Percentiles rank a stretch among this genome's conserved stretches.
phyloP scores from a whole-genome alignment of 30 jellyfish, hydroid and myxozoan species.

The Haliclystus octoradiatus region DNA sequence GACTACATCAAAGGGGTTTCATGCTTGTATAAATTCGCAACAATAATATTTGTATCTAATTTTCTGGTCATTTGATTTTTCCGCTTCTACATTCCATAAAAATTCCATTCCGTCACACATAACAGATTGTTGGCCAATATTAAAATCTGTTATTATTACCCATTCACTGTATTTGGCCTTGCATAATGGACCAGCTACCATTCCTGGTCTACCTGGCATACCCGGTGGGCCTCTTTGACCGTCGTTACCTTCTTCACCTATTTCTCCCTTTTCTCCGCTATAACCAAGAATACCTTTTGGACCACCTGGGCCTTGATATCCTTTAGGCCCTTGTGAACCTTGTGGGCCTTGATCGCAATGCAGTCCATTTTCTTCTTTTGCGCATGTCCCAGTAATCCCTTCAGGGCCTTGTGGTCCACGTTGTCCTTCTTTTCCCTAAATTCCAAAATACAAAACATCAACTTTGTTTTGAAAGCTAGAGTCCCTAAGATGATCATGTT shows the following conservation, averaged over 20 bases:
- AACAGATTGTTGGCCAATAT: conserved; percentile 39
- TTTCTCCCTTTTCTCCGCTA: conserved; percentile 23
- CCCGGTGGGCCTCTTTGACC: conserved; percentile 60
- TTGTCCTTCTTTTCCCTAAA: conserved; percentile 37
- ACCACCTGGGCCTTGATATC: conserved; percentile 15
- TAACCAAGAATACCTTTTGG: conserved; percentile 15
- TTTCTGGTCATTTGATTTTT: conserved; percentile 12
- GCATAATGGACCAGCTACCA: conserved; percentile 49
- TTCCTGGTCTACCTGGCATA: conserved; percentile 56
- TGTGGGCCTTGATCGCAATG: conserved; percentile 32
- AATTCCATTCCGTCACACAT: conserved; percentile 59
- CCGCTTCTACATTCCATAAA: conserved; percentile 55
- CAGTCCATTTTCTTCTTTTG: conserved; percentile 7
- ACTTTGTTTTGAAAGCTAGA: neutral
- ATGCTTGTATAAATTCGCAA: conserved; percentile 41
- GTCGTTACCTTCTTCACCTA: conserved; percentile 26
- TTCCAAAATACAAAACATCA: neutral
- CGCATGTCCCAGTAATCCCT: conserved; percentile 22
- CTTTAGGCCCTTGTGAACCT: conserved; percentile 55
- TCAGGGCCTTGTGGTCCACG: conserved; percentile 22
- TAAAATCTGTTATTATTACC: conserved; percentile 33
- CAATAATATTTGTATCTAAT: conserved; percentile 37
- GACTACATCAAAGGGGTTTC: neutral
- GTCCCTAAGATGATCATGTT: too few relatives aligned
- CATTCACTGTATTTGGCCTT: conserved; percentile 42